Percentiles rank a stretch among this genome's conserved stretches.
phyloP scores from a whole-genome alignment of 2,888 invertebrate genomes.

The Agriopis leucophaearia region DNA sequence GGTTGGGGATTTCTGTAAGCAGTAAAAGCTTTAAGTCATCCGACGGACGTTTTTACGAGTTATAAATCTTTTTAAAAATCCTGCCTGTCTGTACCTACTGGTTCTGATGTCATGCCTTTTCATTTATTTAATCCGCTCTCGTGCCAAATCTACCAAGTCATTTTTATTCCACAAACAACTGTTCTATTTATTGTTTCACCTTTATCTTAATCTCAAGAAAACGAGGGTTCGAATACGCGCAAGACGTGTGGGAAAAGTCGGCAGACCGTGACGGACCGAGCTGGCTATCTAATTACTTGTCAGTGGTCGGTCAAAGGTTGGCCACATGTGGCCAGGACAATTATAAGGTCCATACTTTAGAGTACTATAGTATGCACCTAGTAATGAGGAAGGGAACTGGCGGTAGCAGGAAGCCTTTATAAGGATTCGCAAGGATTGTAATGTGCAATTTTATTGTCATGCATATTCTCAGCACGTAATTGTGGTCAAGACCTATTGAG shows the following conservation, averaged over 20 bases:
- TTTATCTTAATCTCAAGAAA: constrained; percentile 60
- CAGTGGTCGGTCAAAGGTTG: constrained; percentile 65
- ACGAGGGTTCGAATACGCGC: constrained; percentile 53
- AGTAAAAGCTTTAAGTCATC: constrained; percentile 2
- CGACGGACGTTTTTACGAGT: constrained; percentile 4
- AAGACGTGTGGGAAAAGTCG: constrained; percentile 67
- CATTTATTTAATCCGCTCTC: neutral
- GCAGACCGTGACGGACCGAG: constrained; percentile 66
- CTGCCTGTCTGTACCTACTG: neutral
- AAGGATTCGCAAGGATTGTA: constrained; percentile 49
- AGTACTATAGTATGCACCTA: constrained; percentile 27
- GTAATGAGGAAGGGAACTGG: constrained; percentile 58
- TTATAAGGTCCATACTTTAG: constrained; percentile 22
- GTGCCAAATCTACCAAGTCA: neutral
- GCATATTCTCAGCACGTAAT: constrained; percentile 30
- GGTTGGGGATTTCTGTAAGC: neutral
- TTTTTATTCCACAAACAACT: constrained; percentile 47
- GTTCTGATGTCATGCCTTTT: neutral
- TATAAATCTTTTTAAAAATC: constrained; percentile 5
- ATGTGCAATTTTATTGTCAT: constrained; percentile 60
- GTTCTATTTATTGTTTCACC: constrained; percentile 47
- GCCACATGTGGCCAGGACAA: constrained; percentile 47
- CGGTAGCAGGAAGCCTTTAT: constrained; percentile 47
- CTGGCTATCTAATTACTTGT: constrained; percentile 77
- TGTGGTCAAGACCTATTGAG: constrained; percentile 26